These are phyloP conservation scores for Botrylloides violaceus DNA, from an alignment of 23 tunicate species.

Conservation along the genomic window DNA sequence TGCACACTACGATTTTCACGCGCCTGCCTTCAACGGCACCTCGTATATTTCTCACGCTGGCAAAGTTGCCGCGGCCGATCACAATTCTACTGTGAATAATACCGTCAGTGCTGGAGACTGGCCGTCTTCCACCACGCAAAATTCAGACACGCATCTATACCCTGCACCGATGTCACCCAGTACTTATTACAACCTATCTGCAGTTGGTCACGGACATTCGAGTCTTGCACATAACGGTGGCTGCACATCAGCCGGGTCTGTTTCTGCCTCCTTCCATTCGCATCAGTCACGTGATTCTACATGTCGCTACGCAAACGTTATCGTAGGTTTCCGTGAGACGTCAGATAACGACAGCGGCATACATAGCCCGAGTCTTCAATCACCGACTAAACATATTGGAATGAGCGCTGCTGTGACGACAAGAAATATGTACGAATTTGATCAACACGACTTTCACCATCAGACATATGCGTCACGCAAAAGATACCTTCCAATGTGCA, in stretches of 20 bases:
- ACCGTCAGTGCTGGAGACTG: background rate
- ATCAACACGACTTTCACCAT: no score
- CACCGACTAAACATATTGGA: background rate
- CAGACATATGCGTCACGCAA: no score
- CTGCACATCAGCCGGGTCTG: no score
- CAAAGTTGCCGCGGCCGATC: no score
- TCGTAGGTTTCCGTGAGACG: background rate
- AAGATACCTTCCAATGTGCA: no score
- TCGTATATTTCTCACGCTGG: background rate
- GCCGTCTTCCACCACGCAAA: background rate
- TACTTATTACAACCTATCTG: constrained; percentile 21
- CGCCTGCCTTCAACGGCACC: background rate
- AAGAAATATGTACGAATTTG: no score
- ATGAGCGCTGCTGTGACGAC: no score
- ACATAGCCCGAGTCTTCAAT: constrained; percentile 5
- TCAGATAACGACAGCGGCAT: constrained; percentile 29
- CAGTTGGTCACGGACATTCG: background rate
- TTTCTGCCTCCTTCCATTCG: no score
- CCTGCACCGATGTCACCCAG: constrained; percentile 6
- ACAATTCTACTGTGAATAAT: background rate
- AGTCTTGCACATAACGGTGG: background rate
- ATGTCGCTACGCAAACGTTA: background rate
- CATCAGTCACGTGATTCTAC: background rate
- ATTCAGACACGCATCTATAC: background rate
- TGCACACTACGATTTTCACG: background rate